These are phyloP conservation scores for silkworm (Bombyx mori) DNA, from an alignment of 1,140 invertebrate genomes.

Conservation along the genomic window DNA sequence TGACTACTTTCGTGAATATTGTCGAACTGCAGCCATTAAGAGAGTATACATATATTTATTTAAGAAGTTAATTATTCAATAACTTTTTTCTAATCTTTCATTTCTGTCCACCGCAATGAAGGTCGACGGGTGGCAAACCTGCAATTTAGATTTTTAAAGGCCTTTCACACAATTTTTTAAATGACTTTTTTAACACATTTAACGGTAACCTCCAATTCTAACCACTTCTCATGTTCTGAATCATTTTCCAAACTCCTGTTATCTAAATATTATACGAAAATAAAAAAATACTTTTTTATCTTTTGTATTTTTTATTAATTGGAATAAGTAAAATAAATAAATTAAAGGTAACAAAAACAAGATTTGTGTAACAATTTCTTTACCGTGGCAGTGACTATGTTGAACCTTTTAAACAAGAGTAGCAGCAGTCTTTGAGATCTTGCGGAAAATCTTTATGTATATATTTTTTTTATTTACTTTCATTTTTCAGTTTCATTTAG, in stretches of 20 bases:
- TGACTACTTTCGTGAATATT: too few species aligned
- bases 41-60: too few species aligned
- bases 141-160: too few species aligned
- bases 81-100: too few species aligned
- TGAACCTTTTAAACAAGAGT: conserved; percentile 13
- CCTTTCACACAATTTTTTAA: too few species aligned
- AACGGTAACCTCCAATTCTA: too few species aligned
- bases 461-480: conserved; percentile 12
- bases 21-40: too few species aligned
- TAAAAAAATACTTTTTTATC: conserved; percentile 28
- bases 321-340: conserved; percentile 57
- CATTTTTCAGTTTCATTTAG: conserved; percentile 11
- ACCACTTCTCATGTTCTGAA: background rate
- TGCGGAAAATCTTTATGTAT: conserved; percentile 26
- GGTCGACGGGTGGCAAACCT: too few species aligned
- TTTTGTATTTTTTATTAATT: conserved; percentile 56
- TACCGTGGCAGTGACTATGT: conserved; percentile 64
- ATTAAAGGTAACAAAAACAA: conserved; percentile 53
- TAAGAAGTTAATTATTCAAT: too few species aligned
- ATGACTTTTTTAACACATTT: too few species aligned
- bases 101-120: too few species aligned
- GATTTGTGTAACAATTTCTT: conserved; percentile 54
- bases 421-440: conserved; percentile 60
- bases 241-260: background rate
- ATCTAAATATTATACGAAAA: background rate